A percentile compares a stretch with the other conserved stretches of the same genome.
phyloP scores from a whole-genome alignment of 2,113 vertebrate species.

The Sinocyclocheilus maitianheensis region DNA sequence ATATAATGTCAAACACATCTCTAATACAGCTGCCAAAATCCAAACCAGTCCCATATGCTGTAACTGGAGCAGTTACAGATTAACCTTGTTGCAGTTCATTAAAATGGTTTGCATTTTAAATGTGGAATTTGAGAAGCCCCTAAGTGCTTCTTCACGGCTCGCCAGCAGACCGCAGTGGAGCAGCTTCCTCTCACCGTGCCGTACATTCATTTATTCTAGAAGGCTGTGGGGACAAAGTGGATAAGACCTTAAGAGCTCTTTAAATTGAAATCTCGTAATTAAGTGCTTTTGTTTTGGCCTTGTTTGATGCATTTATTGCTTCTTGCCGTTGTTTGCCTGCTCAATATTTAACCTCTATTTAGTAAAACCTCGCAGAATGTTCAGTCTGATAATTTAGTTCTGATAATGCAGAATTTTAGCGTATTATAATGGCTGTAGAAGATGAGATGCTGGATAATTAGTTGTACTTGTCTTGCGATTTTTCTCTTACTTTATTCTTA shows the following conservation, averaged over 20 bases:
- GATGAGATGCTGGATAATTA: background rate
- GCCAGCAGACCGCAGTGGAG: background rate
- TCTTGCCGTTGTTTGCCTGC: background rate
- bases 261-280: slow-evolving; percentile 30
- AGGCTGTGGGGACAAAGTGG: slow-evolving; percentile 7
- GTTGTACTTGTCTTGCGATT: background rate
- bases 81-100: slow-evolving; percentile 33
- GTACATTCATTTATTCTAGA: slow-evolving; percentile 20
- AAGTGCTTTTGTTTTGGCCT: slow-evolving; percentile 27
- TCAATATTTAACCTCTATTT: background rate
- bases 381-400: background rate
- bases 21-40: slow-evolving; percentile 13
- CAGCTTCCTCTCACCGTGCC: background rate
- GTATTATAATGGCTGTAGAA: background rate
- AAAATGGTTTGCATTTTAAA: slow-evolving; percentile 36
- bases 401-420: background rate
- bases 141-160: slow-evolving; percentile 29
- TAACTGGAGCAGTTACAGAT: slow-evolving; percentile 20
- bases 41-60: background rate
- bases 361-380: background rate
- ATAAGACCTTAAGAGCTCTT: slow-evolving; percentile 20
- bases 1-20: background rate
- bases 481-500: background rate
- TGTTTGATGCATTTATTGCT: slow-evolving; percentile 1
- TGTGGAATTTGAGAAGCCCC: slow-evolving; percentile 38